phyloP scores from a whole-genome alignment of 2,113 vertebrate genomes.

The Catagonus wagneri region DNA sequence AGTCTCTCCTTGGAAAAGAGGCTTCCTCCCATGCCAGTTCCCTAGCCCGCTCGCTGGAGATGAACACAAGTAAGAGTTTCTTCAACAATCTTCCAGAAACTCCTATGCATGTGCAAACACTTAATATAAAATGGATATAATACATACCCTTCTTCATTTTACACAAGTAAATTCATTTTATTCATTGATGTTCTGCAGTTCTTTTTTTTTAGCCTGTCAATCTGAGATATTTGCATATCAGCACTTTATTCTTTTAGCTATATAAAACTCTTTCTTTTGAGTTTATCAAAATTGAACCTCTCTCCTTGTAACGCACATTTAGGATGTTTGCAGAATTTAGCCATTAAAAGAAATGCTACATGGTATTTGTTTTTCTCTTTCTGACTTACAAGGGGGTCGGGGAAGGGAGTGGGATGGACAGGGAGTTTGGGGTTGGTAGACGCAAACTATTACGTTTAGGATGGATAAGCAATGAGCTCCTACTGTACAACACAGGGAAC shows the following conservation, averaged over 20 bases:
- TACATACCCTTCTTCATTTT: neutral
- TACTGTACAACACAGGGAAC: too few species aligned
- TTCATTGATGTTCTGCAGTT: neutral
- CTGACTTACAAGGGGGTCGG: too few species aligned
- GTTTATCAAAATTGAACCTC: neutral
- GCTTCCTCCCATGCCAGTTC: neutral
- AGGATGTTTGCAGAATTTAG: neutral
- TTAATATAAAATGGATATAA: neutral
- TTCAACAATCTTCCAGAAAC: neutral
- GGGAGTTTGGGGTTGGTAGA: too few species aligned
- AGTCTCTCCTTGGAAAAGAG: neutral
- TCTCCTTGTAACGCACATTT: neutral
- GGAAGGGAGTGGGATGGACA: too few species aligned
- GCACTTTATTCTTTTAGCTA: neutral
- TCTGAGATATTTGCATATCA: constrained; percentile 8
- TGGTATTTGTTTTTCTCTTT: too few species aligned
- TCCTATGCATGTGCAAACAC: neutral
- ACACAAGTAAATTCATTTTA: neutral
- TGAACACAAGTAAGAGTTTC: neutral
- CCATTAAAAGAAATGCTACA: neutral
- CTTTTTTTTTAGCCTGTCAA: neutral
- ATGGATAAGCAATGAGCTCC: too few species aligned
- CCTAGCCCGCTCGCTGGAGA: neutral
- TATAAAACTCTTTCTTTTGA: neutral
- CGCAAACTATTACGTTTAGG: too few species aligned